Base-by-base conservation (phyloP, 2,797 vertebrate genomes). In the Chaetodon trifasciatus region DNA sequence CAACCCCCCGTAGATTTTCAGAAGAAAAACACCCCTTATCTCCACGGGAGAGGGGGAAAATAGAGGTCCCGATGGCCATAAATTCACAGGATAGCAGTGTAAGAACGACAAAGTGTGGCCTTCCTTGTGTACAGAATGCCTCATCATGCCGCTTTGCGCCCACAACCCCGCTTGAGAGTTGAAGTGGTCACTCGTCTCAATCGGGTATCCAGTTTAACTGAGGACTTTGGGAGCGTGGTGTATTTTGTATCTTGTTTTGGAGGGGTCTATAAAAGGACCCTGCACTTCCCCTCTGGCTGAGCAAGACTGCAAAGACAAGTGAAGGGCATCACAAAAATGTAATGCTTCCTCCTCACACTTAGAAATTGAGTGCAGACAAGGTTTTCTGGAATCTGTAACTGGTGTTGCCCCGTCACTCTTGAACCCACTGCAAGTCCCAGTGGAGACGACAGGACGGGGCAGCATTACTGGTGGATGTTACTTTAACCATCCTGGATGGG, bases 1-100 rank as follows among this genome's bases (percentile, higher is more conserved):
- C 82, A 69, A 77, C 89, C 91, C 90, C 90, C 91, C 57, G 84
- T 49, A 81, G 90, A 90, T 94, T 93, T 94, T 93, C 83, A 83
- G 89, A 82, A 88, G 84, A 93, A 93, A 92, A 92, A 90, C 86
- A 86, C 56, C 50, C 84, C 86, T 89, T 86, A 92, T 92, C 92
- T 93, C 87, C 79, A 80, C 78, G 72, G 90, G 86, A 86, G 88
- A 86, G 83, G 78, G 61, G 46, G 56, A 74, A 83, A 88, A 88
- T 49, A 80, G 81, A 46, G 86, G 66, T 81, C 83, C 56, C 3
- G 7, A 39, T 69, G 73, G 86, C 73, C 66, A 32, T 94, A 95
- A 94, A 95, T 90, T 90, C 80, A 88, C 83, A 71, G 79, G 75
- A 91, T 76, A 83, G 49, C 72, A 76, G 64, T 6, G 28, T 74